Base-by-base conservation (phyloP, 2,113 vertebrate species). In the Nannobrachium achirus region DNA sequence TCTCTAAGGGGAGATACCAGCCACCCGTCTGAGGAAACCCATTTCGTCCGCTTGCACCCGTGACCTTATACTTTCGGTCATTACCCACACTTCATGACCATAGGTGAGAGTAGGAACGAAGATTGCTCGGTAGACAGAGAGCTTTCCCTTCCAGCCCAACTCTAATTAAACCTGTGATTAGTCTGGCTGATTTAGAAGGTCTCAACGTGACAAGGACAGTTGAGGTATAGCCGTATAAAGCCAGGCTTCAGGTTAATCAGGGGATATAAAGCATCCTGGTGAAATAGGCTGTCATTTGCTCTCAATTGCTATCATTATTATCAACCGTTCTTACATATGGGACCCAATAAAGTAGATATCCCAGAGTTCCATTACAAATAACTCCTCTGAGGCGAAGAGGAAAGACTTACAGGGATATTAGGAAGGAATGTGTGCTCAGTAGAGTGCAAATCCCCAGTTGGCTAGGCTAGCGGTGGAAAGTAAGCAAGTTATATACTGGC, bases 171-270 rank as follows among this genome's bases (percentile, higher is more conserved):
- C 48, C 25, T 70, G 64, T 83, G 80, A 86, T 88, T 75, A 76
- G 75, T 60, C 25, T 11, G n/a, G 55, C 45, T 77, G 63, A 85
- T 80, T 86, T 76, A 76, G 52, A 78, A 60, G 64, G 60, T 56
- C 45, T 62, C 76, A 69, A 19, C 46, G 64, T 63, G 71, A 83
- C 49, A 44, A 64, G 71, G 1, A 61, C 68, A 48, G 16, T 19
- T 50, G 65, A 84, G 61, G 66, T 73, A 67, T 40, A 63, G 66
- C 51, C 18, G 51, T 40, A 63, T 72, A 49, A 75, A 65, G 78
- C 41, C 67, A 73, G 68, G 49, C 16, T 53, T 11, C 10, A 80
- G 71, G 67, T 38, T 68, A 57, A 41, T 62, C 53, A 52, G 19
- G 8, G 33, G 63, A 56, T 52, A 69, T 76, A 62, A 83, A 82